A percentile compares a stretch with the other conserved stretches of the same genome.
Conservation (phyloP, 2,113 vertebrate genomes). For the western clawed frog (Xenopus tropicalis) region DNA sequence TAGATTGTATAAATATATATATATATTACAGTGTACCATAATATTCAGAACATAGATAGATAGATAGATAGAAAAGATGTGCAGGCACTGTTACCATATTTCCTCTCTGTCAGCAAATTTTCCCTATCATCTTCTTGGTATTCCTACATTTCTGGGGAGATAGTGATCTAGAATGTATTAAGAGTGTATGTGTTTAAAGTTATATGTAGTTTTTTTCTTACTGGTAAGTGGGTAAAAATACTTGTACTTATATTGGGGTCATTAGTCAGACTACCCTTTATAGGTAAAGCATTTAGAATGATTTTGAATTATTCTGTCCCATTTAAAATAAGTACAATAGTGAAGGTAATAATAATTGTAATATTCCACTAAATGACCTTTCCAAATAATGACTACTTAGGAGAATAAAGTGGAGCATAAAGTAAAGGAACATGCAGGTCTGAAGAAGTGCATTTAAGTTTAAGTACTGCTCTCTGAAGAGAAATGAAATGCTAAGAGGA, state of each 20-base stretch:
- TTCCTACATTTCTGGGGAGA: too few species aligned
- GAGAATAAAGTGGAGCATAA: conserved; percentile 3
- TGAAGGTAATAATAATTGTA: neutral
- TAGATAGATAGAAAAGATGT: too few species aligned
- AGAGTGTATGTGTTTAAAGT: too few species aligned
- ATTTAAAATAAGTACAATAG: conserved; percentile 7
- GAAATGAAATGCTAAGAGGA: conserved; percentile 2
- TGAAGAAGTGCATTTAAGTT: conserved; percentile 7
- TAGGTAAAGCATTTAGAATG: neutral
- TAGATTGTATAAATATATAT: too few species aligned
- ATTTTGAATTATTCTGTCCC: neutral
- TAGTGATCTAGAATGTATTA: too few species aligned
- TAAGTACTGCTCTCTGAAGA: conserved; percentile 2
- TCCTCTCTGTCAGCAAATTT: too few species aligned
- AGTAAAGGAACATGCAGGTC: conserved; percentile 5
- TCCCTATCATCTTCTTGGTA: too few species aligned
- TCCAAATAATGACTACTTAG: conserved; percentile 9
- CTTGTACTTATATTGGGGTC: neutral
- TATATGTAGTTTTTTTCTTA: too few species aligned
- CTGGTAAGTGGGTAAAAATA: too few species aligned
- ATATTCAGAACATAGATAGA: too few species aligned
- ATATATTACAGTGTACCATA: too few species aligned
- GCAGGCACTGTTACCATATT: too few species aligned
- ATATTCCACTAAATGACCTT: conserved; percentile 21
- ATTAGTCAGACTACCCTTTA: neutral